Evolutionary conservation across 2,113 vertebrate species (phyloP), one percentile per base, ranked within the genome.

Genomic region (Nymphicus hollandicus): DNA sequence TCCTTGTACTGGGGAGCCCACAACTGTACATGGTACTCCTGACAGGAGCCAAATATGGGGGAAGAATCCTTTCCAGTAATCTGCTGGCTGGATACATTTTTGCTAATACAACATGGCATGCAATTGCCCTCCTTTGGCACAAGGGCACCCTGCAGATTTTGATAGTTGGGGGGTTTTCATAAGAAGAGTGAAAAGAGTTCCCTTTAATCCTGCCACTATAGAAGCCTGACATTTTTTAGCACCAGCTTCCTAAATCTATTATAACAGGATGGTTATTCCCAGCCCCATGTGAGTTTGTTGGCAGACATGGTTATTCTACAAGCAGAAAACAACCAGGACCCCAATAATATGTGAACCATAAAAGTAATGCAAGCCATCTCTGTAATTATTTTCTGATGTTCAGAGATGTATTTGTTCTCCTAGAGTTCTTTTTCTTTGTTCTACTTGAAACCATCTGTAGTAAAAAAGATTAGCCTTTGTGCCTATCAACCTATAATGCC

Each of bases 371-470:
- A 92, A 84, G 29, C 18, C 60, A 68, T 39, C 13, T 86, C 63
- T 63, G 10, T 82, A 91, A 96, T 82, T 4, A 85, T 82, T 93
- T 92, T 91, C 82, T 90, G 37, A 94, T 90, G 82, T 78, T 93
- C 60, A 83, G 71, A 88, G 49, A 89, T 53, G 6, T 47, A 78
- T 83, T 83, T 91, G 8, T 35, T 94, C 76, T 96, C 58, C 63
- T 41, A 19, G 13, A 89, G 46, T 41, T 83, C 28, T 89, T 33
- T 82, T 39, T 41, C 37, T 89, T 94, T 91, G 81, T 86, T 90
- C 68, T 88, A 55, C 43, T 86, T 83, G 43, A 83, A 95, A 90
- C 20, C 69, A 77, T 65, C 29, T 81, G 73, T 22, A 78, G 18
- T 41, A 74, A 91, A 89, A 85, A 80, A 91, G 52, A 91, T 89